Percentiles rank a stretch among this genome's conserved stretches.
Conservation (phyloP, 2,888 invertebrate species). For the Athetis lepigone region DNA sequence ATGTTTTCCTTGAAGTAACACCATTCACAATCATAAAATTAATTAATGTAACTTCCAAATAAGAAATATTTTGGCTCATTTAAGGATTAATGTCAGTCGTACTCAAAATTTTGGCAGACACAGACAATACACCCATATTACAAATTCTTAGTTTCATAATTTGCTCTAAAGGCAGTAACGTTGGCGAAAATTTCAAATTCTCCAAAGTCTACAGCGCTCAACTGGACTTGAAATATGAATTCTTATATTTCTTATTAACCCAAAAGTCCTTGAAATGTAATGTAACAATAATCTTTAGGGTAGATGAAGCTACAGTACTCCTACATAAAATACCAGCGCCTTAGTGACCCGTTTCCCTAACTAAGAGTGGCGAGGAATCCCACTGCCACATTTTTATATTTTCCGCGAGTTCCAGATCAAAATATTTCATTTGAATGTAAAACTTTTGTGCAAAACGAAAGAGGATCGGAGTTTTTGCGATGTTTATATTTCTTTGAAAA, state of each 20-base stretch:
- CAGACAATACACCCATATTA: not conserved
- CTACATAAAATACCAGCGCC: constrained; percentile 26
- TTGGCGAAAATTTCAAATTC: not conserved
- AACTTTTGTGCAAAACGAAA: constrained; percentile 48
- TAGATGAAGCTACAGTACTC: constrained; percentile 6
- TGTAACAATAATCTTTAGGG: constrained; percentile 21
- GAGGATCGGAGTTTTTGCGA: constrained; percentile 30
- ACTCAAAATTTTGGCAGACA: not conserved
- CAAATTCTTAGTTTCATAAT: not conserved
- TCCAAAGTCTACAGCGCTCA: not conserved
- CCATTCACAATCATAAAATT: not conserved
- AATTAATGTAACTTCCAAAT: not conserved
- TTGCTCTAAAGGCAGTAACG: not conserved
- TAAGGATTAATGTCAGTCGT: not conserved
- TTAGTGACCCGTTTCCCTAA: constrained; percentile 46
- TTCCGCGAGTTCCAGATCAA: constrained; percentile 40
- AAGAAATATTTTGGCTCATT: not conserved
- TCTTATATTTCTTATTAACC: not conserved
- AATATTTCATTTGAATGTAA: constrained; percentile 50
- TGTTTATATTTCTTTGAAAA: constrained; percentile 35
- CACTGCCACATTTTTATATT: constrained; percentile 51
- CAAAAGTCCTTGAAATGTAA: constrained; percentile 15
- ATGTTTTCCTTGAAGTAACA: not conserved
- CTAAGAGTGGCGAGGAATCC: constrained; percentile 27
- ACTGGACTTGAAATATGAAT: not conserved